Percentiles rank a stretch among this genome's conserved stretches.
phyloP scores from a whole-genome alignment of 2,888 invertebrate species.

The Lochmaea capreae region DNA sequence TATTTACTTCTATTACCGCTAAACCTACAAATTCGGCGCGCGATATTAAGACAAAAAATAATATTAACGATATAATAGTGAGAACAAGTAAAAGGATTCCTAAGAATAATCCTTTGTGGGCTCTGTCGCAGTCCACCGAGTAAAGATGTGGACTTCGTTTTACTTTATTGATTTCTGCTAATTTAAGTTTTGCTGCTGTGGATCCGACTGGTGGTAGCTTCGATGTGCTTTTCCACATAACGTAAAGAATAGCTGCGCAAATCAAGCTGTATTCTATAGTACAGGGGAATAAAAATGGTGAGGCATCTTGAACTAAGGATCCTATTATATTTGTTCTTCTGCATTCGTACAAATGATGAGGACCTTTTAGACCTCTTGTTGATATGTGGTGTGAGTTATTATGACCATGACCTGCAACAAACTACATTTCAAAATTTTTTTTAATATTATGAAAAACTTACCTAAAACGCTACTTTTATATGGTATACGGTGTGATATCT shows the following conservation, averaged over 20 bases:
- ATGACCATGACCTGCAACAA: constrained; percentile 13
- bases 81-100: constrained; percentile 72
- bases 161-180: constrained; percentile 65
- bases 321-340: constrained; percentile 91
- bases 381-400: constrained; percentile 75
- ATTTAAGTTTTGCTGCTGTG: constrained; percentile 46
- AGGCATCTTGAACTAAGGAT: constrained; percentile 68
- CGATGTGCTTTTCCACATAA: constrained; percentile 94
- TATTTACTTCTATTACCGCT: constrained; percentile 67
- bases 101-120: constrained; percentile 92
- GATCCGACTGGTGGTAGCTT: constrained; percentile 67
- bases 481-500: constrained; percentile 82
- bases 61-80: constrained; percentile 82
- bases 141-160: constrained; percentile 88
- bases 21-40: constrained; percentile 45
- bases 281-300: constrained; percentile 90
- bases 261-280: constrained; percentile 96
- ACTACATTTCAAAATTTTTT: neutral
- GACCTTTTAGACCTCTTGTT: constrained; percentile 84
- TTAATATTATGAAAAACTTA: constrained; percentile 30
- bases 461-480: constrained; percentile 62
- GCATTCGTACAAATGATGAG: constrained; percentile 90
- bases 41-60: constrained; percentile 56
- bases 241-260: constrained; percentile 94
- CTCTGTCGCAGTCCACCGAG: constrained; percentile 92